Conservation (phyloP, 2,888 invertebrate species). For the Leptinotarsa tumamoca region DNA sequence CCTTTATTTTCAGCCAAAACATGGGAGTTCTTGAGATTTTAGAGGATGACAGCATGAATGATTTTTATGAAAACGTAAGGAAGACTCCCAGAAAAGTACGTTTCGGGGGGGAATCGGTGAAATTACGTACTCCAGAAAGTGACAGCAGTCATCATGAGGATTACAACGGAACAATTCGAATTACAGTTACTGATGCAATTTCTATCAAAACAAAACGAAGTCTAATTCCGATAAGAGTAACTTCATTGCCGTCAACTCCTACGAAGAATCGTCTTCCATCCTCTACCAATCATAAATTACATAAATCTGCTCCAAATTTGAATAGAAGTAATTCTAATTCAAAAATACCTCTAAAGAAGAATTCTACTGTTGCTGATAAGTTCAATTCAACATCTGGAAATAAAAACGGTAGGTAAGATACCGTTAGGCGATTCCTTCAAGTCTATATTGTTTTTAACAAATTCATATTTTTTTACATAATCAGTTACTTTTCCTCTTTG, state of each 20-base stretch:
- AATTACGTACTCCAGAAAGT: conserved; percentile 87
- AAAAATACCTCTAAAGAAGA: conserved; percentile 54
- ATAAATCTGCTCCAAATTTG: conserved; percentile 62
- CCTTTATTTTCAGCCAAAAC: conserved; percentile 47
- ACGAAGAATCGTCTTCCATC: conserved; percentile 62
- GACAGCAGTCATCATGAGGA: conserved; percentile 76
- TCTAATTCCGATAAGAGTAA: conserved; percentile 68
- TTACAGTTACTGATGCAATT: conserved; percentile 56
- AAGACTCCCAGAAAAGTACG: conserved; percentile 80
- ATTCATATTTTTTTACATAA: no score
- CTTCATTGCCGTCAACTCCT: conserved; percentile 62
- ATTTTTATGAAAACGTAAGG: conserved; percentile 66
- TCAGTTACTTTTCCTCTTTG: no score
- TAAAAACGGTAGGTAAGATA: not conserved
- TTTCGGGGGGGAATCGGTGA: conserved; percentile 89
- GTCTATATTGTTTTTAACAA: no score
- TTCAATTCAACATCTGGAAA: conserved; percentile 27
- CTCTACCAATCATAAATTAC: conserved; percentile 52
- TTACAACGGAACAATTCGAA: conserved; percentile 49
- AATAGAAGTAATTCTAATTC: conserved; percentile 41
- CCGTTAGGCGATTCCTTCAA: no score
- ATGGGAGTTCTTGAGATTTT: conserved; percentile 73
- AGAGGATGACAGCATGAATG: conserved; percentile 72
- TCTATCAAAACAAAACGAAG: conserved; percentile 58
- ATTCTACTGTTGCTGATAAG: conserved; percentile 30